Evolutionary conservation across 2,888 invertebrate species (phyloP), one percentile per base, ranked within the genome.

Genomic region (Coremacera marginata): DNA sequence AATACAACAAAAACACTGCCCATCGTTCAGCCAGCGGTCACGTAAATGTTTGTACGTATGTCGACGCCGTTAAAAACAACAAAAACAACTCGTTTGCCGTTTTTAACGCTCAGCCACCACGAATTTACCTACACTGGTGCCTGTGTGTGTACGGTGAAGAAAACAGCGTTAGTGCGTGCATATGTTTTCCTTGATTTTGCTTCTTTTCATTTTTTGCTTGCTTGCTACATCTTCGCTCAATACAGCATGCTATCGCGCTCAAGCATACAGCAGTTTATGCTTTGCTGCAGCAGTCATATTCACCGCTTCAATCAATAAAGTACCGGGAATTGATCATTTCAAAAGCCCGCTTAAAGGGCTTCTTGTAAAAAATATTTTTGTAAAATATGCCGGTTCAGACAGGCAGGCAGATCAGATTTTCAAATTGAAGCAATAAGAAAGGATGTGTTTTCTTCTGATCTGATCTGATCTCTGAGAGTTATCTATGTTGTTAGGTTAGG

Each of bases 21-120:
- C 71, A 57, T 0, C 57, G 25, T 22, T 57, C 34, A 5, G 25
- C 34, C 57, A 34, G 70, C 57, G 71, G 71, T 71, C 71, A 71
- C 57, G 71, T 71, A 71, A 57, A 57, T 22, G 44, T 44, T 44
- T 44, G 44, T 44, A 22, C 19, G 34, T 27, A 14, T n/a, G 70
- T 9, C n/a, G 70, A 55, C 49, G 52, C 16, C 19, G 70, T 19
- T 52, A 55, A 16, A 57, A 19, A 27, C 19, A 55, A 67, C 65
- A 34, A 51, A 16, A 19, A 55, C 60, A 60, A 25, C 44, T 44
- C 60, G 71, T 67, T 67, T 67, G 67, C 49, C 14, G 27, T 68
- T 68, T 68, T 68, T 22, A 44, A 44, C 11, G 44, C 60, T n/a
- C n/a, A n/a, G n/a, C n/a, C n/a, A n/a, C n/a, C 22, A 57, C 14